Conservation (phyloP, 2,113 vertebrate species). For the Illadopsis cleaveri region DNA sequence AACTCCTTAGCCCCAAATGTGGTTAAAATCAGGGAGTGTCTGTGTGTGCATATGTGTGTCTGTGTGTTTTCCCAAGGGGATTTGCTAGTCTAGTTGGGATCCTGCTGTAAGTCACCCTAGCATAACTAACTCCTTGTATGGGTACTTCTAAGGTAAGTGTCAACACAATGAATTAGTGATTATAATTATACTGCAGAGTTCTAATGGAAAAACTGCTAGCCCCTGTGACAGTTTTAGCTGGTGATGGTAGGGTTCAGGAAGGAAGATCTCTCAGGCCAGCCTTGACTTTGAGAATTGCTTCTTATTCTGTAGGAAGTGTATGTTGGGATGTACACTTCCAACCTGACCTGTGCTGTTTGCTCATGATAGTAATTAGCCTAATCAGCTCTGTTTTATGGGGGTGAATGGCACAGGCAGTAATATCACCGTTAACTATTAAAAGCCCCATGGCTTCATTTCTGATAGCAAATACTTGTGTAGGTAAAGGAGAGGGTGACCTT, state of each 20-base stretch:
- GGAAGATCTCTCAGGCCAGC: neutral
- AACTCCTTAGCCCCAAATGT: neutral
- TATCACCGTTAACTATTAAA: neutral
- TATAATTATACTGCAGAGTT: neutral
- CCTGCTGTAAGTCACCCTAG: neutral
- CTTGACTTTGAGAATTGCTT: neutral
- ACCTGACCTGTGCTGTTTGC: neutral
- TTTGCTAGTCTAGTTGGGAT: neutral
- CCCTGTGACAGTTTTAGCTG: neutral
- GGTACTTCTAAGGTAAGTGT: slow-evolving; percentile 44
- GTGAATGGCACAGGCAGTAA: neutral
- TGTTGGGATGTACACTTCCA: neutral
- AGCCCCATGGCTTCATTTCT: neutral
- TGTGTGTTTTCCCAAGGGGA: neutral
- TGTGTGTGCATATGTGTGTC: neutral
- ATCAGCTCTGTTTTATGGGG: neutral
- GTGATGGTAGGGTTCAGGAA: neutral
- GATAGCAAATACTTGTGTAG: neutral
- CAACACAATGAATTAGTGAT: slow-evolving; percentile 10
- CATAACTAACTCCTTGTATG: slow-evolving; percentile 49
- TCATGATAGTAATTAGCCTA: neutral
- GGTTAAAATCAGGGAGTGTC: neutral
- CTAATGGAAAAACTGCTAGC: neutral
- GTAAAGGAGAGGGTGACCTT: neutral
- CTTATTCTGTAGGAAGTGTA: neutral